Evolutionary conservation across 2,113 vertebrate genomes (phyloP).

Genomic region (Prochilodus magdalenae): DNA sequence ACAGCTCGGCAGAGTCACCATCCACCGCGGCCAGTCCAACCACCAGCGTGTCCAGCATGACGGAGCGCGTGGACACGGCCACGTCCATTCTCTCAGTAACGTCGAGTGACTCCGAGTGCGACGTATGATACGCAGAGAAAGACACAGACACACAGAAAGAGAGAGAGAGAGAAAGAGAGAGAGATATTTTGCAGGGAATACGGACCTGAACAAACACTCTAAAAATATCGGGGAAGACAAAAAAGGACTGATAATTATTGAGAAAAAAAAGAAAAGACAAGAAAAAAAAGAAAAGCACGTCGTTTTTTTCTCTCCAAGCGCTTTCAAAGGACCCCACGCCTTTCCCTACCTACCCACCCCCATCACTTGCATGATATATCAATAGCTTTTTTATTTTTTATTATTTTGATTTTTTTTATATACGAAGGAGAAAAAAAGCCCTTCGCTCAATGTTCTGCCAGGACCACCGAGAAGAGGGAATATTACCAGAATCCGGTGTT

Average conservation of each 20-base stretch:
- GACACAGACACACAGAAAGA: too few relatives aligned
- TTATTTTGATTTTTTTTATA: constrained; percentile 81
- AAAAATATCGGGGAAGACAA: constrained; percentile 81
- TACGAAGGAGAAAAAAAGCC: constrained; percentile 83
- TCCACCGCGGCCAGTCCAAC: constrained; percentile 97
- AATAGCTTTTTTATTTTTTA: constrained; percentile 46
- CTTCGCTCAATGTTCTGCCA: constrained; percentile 86
- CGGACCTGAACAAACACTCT: constrained; percentile 85
- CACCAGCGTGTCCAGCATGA: constrained; percentile 97
- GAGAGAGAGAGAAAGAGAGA: constrained; percentile 33
- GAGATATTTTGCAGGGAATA: constrained; percentile 77
- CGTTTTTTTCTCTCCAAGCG: constrained; percentile 86
- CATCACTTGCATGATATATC: constrained; percentile 89
- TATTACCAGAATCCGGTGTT: constrained; percentile 83
- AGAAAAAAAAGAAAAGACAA: constrained; percentile 61
- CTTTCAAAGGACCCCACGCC: constrained; percentile 93
- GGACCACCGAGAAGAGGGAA: constrained; percentile 93
- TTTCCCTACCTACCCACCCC: constrained; percentile 75
- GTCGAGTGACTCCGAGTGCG: constrained; percentile 99
- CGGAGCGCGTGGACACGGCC: constrained; percentile 94
- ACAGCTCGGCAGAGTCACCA: constrained; percentile 97
- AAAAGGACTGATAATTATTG: constrained; percentile 82
- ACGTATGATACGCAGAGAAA: constrained; percentile 94
- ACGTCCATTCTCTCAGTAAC: constrained; percentile 98
- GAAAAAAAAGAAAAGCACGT: constrained; percentile 92